Evolutionary conservation across 2,888 invertebrate species (phyloP).

Genomic region (Idaea aversata): DNA sequence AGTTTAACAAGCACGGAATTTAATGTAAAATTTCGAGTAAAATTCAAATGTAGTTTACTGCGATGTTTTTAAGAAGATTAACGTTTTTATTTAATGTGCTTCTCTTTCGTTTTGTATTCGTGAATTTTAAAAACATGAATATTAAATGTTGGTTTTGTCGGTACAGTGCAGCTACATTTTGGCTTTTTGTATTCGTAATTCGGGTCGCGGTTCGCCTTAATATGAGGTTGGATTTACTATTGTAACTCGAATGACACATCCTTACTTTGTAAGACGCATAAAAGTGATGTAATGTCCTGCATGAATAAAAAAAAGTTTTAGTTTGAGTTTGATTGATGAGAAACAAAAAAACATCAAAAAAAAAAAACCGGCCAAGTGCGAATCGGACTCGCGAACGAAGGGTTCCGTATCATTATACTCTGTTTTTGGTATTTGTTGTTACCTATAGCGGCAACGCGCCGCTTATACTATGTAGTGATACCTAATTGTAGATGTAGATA

Average conservation of each 20-base stretch:
- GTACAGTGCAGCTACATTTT: slow-evolving; percentile 20
- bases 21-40: slow-evolving; percentile 15
- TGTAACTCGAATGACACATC: neutral
- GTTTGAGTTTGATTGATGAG: too few relatives aligned
- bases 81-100: slow-evolving; percentile 33
- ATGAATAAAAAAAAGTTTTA: too few relatives aligned
- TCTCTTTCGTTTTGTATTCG: slow-evolving; percentile 32
- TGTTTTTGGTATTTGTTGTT: too few relatives aligned
- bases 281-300: too few relatives aligned
- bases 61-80: slow-evolving; percentile 21
- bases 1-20: slow-evolving; percentile 7
- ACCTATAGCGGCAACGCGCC: too few relatives aligned
- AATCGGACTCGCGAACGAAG: too few relatives aligned
- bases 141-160: slow-evolving; percentile 24
- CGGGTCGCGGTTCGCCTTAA: slow-evolving; percentile 6
- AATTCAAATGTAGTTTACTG: slow-evolving; percentile 22
- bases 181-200: slow-evolving; percentile 20
- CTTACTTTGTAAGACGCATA: too few relatives aligned
- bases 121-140: slow-evolving; percentile 34
- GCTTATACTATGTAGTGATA: too few relatives aligned
- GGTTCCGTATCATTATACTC: too few relatives aligned
- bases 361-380: too few relatives aligned
- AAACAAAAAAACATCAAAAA: too few relatives aligned
- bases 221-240: neutral
- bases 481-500: too few relatives aligned